Base-by-base conservation (phyloP, 2,113 vertebrate species). In the Tetrax tetrax region DNA sequence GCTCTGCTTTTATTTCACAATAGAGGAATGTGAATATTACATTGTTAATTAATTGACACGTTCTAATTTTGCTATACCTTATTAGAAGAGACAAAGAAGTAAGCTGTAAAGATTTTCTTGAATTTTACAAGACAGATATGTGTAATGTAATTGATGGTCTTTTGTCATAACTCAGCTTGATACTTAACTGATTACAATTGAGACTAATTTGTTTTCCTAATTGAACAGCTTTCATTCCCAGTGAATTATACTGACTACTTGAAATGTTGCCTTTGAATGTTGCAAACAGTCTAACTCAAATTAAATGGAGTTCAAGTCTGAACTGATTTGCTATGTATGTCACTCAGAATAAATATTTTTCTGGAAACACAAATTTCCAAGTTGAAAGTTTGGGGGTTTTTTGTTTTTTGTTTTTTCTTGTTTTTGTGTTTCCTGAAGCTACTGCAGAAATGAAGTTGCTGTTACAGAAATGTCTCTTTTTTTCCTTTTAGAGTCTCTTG, bases 141-240 rank as follows among this genome's bases (percentile, higher is more conserved):
- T 24, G 6, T 74, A 87, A 68, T 7, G 9, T 65, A 94, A 22
- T 20, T 87, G 15, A 43, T 27, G 38, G 11, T 90, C 31, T 87
- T 92, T 95, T 75, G 82, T 89, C 63, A 90, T 74, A 61, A 41
- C 29, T 96, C 60, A 63, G 35, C 24, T 94, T 89, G 54, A 90
- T 83, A n/a, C 18, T 91, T 95, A 88, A 31, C 50, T 84, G 51
- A 72, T 60, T 90, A 75, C 16, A 93, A 31, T 12, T 21, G 25
- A 93, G 33, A 47, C 38, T 60, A 57, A 82, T 95, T 94, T 82
- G 21, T 86, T 96, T 96, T 89, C 24, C 21, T 89, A 94, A 87
- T 23, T 93, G 20, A 97, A 83, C 63, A 80, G 28, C 4, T 22
- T 78, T 93, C 45, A 76, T 70, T 95, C 37, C 21, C 50, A 37